Evolutionary conservation across 2,888 invertebrate species (phyloP), one percentile per base, ranked within the genome.

Genomic region (Noctuana brunneofusca): DNA sequence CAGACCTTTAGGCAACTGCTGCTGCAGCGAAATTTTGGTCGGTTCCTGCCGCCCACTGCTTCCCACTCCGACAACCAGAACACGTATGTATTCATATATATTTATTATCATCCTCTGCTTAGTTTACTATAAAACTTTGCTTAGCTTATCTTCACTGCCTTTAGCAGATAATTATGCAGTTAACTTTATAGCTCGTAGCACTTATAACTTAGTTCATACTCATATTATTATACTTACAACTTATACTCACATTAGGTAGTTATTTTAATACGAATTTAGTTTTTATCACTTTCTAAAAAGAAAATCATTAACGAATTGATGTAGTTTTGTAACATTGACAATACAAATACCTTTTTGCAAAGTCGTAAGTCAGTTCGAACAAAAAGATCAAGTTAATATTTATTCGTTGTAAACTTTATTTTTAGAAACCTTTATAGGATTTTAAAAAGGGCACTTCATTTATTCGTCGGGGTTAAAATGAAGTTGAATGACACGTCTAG

Each of bases 1-100:
- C 94, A 94, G 70, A 96, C 96, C 1, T 97, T 96, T 79, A 92
- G 94, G 11, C 93, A 94, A 75, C 85, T 96, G 73, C 94, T 97
- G 76, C 92, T 93, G 66, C 94, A 94, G n/a, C 93, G 92, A 64
- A 92, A 94, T 30, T 81, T 95, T 65, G 91, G 92, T 16, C 92
- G 93, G 63, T 94, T 94, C 87, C 83, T 92, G 65, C 92, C 93
- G 0, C 90, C 93, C 0, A 84, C 92, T 0, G 91, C 90, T 0
- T 92, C 93, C 2, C 93, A 93, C 71, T 93, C 94, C 6, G 94
- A 94, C 64, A 92, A 93, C 63, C 94, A 93, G 67, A 94, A 94
- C 69, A 94, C 94, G 88, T 94, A 92, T 78, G 94, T 94, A 85
- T 83, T 49, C 22, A 38, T 55, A 50, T 24, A 11, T 56, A 53